These are phyloP conservation scores for Halcyon leucocephala DNA, from an alignment of 2,797 vertebrate genomes.

Conservation along the genomic window DNA sequence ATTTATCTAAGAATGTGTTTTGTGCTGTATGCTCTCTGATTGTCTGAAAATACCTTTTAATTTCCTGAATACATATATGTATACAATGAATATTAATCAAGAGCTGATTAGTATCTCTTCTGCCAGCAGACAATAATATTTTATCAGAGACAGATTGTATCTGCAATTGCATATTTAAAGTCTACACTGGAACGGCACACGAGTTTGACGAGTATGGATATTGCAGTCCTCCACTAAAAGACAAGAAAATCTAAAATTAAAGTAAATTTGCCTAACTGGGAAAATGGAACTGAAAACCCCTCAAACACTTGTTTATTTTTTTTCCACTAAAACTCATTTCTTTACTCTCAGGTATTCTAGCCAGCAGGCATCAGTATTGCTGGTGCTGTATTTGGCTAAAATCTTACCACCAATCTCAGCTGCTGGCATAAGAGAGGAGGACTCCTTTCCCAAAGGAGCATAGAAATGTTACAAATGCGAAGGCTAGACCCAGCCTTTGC, in stretches of 20 bases:
- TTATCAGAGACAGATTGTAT: constrained; percentile 31
- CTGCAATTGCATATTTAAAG: constrained; percentile 28
- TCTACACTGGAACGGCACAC: neutral
- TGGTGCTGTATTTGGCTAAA: neutral
- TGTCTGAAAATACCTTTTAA: constrained; percentile 59
- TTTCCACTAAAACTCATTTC: neutral
- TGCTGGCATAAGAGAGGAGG: neutral
- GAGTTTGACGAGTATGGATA: neutral
- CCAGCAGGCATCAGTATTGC: neutral
- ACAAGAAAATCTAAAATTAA: no score
- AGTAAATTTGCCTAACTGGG: neutral
- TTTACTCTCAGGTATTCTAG: neutral
- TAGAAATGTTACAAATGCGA: neutral
- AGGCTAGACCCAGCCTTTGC: neutral
- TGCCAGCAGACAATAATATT: constrained; percentile 39
- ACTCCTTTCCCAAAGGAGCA: neutral
- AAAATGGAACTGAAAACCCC: neutral
- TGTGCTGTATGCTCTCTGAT: constrained; percentile 14
- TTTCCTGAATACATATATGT: constrained; percentile 48
- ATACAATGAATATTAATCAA: constrained; percentile 69
- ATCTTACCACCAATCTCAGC: neutral
- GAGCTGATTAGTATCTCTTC: constrained; percentile 60
- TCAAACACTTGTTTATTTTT: neutral
- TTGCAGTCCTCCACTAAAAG: neutral
- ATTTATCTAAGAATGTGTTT: constrained; percentile 6